A percentile compares a stretch with the other conserved stretches of the same genome.
Conservation (phyloP, 2,113 vertebrate genomes). For the Corythoichthys intestinalis region DNA sequence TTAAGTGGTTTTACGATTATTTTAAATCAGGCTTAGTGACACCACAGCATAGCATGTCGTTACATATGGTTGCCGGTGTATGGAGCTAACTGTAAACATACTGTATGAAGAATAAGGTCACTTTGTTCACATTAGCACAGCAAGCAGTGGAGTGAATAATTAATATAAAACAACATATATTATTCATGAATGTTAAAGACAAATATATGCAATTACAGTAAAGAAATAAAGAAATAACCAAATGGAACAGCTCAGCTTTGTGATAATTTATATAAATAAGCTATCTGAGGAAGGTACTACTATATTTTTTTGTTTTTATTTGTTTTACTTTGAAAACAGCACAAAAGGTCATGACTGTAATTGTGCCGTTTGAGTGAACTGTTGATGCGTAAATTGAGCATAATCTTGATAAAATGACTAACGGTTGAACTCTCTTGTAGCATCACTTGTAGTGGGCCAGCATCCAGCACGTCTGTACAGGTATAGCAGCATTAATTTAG, state of each 20-base stretch:
- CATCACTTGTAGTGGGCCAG: not conserved
- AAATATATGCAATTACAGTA: slow-evolving; percentile 69
- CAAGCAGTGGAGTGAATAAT: slow-evolving; percentile 66
- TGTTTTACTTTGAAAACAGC: not conserved
- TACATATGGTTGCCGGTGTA: slow-evolving; percentile 20
- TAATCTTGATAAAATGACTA: not conserved
- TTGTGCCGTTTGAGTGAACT: not conserved
- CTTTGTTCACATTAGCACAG: slow-evolving; percentile 70
- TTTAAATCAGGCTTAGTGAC: too few species aligned
- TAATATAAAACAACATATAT: slow-evolving; percentile 56
- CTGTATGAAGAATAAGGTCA: slow-evolving; percentile 61
- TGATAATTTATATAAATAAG: not conserved
- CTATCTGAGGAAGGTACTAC: not conserved
- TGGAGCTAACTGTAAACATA: slow-evolving; percentile 31
- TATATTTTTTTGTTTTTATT: too few species aligned
- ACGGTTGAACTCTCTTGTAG: not conserved
- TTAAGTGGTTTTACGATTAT: too few species aligned
- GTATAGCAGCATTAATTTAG: not conserved
- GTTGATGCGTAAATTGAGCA: not conserved
- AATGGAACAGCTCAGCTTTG: slow-evolving; percentile 11
- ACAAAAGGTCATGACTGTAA: not conserved
- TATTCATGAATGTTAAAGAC: slow-evolving; percentile 72
- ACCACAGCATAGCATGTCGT: not conserved
- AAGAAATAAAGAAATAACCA: slow-evolving; percentile 29
- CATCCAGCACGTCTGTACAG: not conserved